Base-by-base conservation (phyloP, 2,797 vertebrate species). In the Vespertilio murinus region DNA sequence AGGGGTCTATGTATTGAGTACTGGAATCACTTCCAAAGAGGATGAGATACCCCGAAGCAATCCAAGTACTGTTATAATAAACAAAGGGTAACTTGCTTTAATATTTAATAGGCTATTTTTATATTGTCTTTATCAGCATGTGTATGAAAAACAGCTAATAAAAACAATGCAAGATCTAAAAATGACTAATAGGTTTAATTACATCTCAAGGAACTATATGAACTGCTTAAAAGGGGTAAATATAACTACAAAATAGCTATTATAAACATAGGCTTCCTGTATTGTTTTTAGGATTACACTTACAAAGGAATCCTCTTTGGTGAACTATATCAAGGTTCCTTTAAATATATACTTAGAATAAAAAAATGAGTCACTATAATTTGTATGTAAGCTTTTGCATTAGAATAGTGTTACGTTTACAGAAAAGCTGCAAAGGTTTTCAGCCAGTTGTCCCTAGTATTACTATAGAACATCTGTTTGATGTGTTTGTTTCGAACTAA, bases 91-190 rank as follows among this genome's bases (percentile, higher is more conserved):
- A 96, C 95, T 85, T 35, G 28, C 45, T 97, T 91, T 95, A 98
- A 97, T 97, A 94, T 90, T 92, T 88, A 93, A 85, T 97, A 89
- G 81, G 75, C 89, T 97, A 97, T 95, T 97, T 97, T 97, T 79
- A 83, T 89, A 93, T 86, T 96, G 81, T 94, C 81, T 97, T 94
- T 64, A 85, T 96, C 95, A 96, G 89, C 77, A 93, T 71, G 79
- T 94, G 83, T 92, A 86, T 93, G 49, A 85, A 94, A 97, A 94
- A 86, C 64, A 91, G 38, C 80, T 88, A 94, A 74, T 82, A 88
- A 64, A 96, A 94, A 45, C 56, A 40, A 25, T 85, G 30, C 52
- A 96, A 69, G 13, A 82, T 77, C 17, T 5, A 77, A 95, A 97
- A 97, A 93, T 94, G 96, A 96, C 85, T 83, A 95, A 83, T 80